Base-by-base conservation (phyloP, 2,888 invertebrate species). In the Pollenia labialis region DNA sequence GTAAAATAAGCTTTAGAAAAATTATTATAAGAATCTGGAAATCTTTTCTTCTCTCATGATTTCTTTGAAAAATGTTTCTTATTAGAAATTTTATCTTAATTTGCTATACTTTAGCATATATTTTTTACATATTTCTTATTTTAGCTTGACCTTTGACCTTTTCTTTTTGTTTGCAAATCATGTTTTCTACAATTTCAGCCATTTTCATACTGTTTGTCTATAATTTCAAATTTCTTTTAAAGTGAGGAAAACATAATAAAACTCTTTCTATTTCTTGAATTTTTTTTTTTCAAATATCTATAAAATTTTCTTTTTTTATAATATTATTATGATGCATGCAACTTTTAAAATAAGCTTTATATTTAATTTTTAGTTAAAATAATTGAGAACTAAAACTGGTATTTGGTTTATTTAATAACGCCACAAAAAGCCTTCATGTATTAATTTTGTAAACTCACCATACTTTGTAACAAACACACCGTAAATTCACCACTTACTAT, bases 1-100 rank as follows among this genome's bases (percentile, higher is more conserved):
- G 77, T 83, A 77, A 74, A 56, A 83, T 83, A 77, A 77, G 16
- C 62, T 54, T 50, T 50, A 32, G 32, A 40, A 81, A 62, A 54
- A 18, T 32, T 60, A 46, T 56, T 62, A 62, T 64, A 76, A 76
- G 75, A 62, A 75, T 75, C 9, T 62, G 7, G 40, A 40, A 16
- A 40, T 60, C 23, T 58, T 14, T 40, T 46, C 56, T 62, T 40
- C 54, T 52, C 0, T 23, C 42, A 60, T 23, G 10, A 74, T 52
- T 54, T 18, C 14, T 71, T 16, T 12, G 32, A 7, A 58, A 12
- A 1, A 40, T 32, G 46, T 74, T 48, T 32, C 48, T 54, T 48
- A 50, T 40, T 7, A 12, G 8, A 7, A 16, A 32, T 32, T 32
- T 32, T 32, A 32, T 32, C 32, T 8, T 52, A 58, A 32, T 4